phyloP scores from a whole-genome alignment of 2,113 vertebrate species.

The Dasyornis broadbenti region DNA sequence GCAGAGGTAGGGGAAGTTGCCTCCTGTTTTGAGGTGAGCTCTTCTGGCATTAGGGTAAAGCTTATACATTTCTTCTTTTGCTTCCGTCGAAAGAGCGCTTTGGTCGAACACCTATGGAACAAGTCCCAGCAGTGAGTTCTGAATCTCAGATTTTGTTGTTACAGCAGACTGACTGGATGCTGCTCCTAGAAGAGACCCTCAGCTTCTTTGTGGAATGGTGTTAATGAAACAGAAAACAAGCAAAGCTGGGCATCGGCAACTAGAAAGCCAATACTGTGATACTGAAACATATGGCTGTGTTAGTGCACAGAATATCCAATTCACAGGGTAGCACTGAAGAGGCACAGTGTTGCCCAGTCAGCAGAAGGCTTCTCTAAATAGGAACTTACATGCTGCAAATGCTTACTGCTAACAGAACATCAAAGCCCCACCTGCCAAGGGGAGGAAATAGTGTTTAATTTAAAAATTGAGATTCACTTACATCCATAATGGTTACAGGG shows the following conservation, averaged over 20 bases:
- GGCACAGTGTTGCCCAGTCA: neutral
- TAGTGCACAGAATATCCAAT: neutral
- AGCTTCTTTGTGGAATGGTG: neutral
- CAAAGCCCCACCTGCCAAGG: neutral
- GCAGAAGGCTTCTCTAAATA: neutral
- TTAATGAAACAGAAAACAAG: neutral
- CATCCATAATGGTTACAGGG: conserved; percentile 94
- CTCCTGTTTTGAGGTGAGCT: conserved; percentile 97
- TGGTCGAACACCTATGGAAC: conserved; percentile 91
- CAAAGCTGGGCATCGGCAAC: neutral
- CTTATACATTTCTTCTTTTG: conserved; percentile 99
- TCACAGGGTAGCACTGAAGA: neutral
- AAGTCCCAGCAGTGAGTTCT: neutral
- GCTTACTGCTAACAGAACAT: neutral
- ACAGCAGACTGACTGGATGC: neutral
- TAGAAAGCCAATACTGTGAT: neutral
- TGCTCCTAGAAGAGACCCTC: neutral
- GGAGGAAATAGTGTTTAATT: neutral
- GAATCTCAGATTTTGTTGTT: neutral
- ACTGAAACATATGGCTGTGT: fast-evolving
- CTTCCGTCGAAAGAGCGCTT: conserved; percentile 92
- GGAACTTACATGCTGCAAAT: neutral
- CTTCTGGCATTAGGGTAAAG: conserved; percentile 92
- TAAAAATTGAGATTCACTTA: conserved; percentile 65
- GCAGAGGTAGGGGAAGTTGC: conserved; percentile 96